phyloP scores from a whole-genome alignment of 2,888 invertebrate genomes.

The Erebia ligea region DNA sequence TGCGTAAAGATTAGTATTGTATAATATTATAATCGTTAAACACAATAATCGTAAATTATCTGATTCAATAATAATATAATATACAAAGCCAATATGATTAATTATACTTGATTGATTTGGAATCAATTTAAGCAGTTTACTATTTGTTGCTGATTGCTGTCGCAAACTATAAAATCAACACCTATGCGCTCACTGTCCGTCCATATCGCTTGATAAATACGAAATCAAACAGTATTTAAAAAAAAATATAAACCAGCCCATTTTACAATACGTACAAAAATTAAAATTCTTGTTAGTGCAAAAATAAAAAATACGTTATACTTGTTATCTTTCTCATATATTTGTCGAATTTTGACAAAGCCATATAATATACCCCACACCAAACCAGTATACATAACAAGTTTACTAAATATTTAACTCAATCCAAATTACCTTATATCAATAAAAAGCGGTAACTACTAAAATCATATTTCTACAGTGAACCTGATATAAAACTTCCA shows the following conservation, averaged over 20 bases:
- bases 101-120: slow-evolving; percentile 2
- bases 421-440: not conserved
- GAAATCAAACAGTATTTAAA: not conserved
- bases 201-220: not conserved
- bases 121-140: not conserved
- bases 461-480: slow-evolving; percentile 9
- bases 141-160: not conserved
- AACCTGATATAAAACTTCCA: slow-evolving; percentile 17
- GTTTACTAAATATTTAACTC: not conserved
- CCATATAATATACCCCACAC: slow-evolving; percentile 20
- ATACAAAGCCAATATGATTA: slow-evolving; percentile 10
- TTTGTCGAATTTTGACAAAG: slow-evolving; percentile 5
- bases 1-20: slow-evolving; percentile 8
- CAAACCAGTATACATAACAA: slow-evolving; percentile 8
- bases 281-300: not conserved
- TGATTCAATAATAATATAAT: not conserved
- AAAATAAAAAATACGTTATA: not conserved
- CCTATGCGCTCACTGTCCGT: not conserved
- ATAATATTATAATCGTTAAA: slow-evolving; percentile 3
- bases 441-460: slow-evolving; percentile 12
- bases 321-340: too few species aligned
- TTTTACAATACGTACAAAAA: not conserved
- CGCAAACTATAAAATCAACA: not conserved
- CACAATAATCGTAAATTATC: not conserved
- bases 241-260: too few species aligned